A percentile compares a stretch with the other conserved stretches of the same genome.
Evolutionary conservation across 92 coral and sea anemone species (phyloP).

Genomic region (Umimayanthus kanabou): DNA sequence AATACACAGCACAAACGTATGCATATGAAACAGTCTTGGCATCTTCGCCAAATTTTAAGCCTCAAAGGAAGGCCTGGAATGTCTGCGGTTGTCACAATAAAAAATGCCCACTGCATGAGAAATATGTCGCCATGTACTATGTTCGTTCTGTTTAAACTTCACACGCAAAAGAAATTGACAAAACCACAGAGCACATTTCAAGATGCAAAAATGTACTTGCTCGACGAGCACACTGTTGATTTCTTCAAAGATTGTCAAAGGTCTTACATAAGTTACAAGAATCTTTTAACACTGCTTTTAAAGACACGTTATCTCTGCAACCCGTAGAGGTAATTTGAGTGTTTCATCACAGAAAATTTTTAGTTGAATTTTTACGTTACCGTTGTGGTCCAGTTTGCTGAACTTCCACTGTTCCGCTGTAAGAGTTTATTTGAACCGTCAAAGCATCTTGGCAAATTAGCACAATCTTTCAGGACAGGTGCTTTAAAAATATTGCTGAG

Average conservation of each 20-base stretch:
- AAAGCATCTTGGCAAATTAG: constrained; percentile 22
- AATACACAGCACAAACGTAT: no score
- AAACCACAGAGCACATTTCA: background rate
- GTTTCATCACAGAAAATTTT: background rate
- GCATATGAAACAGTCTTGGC: no score
- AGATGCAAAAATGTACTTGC: background rate
- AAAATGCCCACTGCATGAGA: background rate
- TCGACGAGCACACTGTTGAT: no score
- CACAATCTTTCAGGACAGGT: background rate
- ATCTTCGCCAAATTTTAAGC: background rate
- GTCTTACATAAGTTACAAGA: background rate
- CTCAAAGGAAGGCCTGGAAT: background rate
- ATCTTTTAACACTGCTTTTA: constrained; percentile 9
- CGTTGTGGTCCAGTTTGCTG: background rate
- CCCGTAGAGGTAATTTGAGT: no score
- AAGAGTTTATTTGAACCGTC: constrained; percentile 24
- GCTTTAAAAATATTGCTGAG: background rate
- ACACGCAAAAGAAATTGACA: background rate
- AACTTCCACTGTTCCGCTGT: background rate
- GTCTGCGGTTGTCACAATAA: background rate
- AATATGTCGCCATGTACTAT: background rate
- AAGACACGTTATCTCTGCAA: constrained; percentile 2
- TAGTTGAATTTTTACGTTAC: background rate
- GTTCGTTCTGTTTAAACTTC: background rate
- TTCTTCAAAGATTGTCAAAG: background rate